Evolutionary conservation across 2,797 vertebrate genomes (phyloP).

Genomic region (Cercopithecus hamlyni): DNA sequence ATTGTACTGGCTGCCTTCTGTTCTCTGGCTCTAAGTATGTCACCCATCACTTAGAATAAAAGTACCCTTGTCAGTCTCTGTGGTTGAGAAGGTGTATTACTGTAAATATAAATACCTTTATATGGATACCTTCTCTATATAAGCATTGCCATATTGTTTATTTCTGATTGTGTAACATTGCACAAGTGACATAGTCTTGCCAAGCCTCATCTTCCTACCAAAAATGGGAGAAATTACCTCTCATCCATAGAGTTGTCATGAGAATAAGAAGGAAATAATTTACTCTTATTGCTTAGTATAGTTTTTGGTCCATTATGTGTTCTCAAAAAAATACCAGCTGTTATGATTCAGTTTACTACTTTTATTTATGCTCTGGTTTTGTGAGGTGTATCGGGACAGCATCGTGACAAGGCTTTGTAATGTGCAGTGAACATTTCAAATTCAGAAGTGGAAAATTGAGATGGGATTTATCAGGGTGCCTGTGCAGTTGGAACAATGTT

Average conservation of each 20-base stretch:
- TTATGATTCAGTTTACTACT: background rate
- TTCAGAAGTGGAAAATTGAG: background rate
- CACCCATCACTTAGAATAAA: background rate
- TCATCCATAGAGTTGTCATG: background rate
- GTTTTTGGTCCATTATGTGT: background rate
- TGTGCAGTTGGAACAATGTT: fast-evolving
- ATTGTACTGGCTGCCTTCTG: background rate
- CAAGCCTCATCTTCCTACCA: background rate
- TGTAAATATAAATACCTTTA: background rate
- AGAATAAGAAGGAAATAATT: background rate
- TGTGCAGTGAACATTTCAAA: background rate
- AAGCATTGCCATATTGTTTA: background rate
- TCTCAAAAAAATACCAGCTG: background rate
- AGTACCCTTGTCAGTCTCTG: background rate
- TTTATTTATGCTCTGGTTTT: background rate
- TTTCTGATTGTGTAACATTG: background rate
- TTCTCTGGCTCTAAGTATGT: background rate
- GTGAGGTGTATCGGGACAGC: background rate
- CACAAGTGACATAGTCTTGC: too few relatives aligned
- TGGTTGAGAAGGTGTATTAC: background rate
- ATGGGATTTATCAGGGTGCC: background rate
- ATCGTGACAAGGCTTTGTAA: background rate
- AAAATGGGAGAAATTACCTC: background rate
- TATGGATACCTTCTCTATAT: background rate
- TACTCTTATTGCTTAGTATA: background rate